phyloP scores from a whole-genome alignment of 2,888 invertebrate species.

The Agrypnus murinus region DNA sequence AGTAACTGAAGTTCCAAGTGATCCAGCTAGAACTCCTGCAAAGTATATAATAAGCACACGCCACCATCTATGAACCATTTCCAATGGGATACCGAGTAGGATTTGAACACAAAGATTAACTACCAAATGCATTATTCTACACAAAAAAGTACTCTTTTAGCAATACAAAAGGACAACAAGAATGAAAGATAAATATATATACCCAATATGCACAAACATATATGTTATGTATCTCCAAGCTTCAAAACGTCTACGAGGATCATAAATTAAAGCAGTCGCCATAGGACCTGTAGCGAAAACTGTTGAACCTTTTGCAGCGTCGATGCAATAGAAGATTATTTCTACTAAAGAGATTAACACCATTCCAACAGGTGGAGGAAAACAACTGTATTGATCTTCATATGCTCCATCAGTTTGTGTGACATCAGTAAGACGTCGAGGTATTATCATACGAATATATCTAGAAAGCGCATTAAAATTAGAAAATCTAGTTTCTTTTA shows the following conservation, averaged over 20 bases:
- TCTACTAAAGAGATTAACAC: conserved; percentile 91
- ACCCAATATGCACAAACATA: conserved; percentile 97
- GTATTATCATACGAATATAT: conserved; percentile 55
- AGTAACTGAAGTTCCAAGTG: conserved; percentile 86
- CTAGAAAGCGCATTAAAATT: too few species aligned
- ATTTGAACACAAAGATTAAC: conserved; percentile 95
- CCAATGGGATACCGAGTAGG: conserved; percentile 93
- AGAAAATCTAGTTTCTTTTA: too few species aligned
- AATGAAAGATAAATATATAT: conserved; percentile 65
- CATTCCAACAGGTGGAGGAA: conserved; percentile 95
- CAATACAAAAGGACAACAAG: neutral
- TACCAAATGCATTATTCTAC: conserved; percentile 88
- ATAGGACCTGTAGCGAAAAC: conserved; percentile 78
- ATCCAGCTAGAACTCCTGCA: conserved; percentile 90
- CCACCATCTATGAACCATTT: conserved; percentile 98
- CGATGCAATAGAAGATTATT: conserved; percentile 80
- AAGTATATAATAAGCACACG: conserved; percentile 88
- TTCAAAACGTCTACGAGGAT: conserved; percentile 89
- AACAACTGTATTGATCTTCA: conserved; percentile 92
- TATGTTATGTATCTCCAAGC: conserved; percentile 96
- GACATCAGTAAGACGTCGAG: conserved; percentile 56
- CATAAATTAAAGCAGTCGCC: conserved; percentile 89
- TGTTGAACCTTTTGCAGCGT: conserved; percentile 67
- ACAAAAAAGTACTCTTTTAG: conserved; percentile 52
- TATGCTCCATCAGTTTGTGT: conserved; percentile 83